These are phyloP conservation scores for Pomatostomus ruficeps DNA, from an alignment of 2,113 vertebrate species.

Conservation along the genomic window DNA sequence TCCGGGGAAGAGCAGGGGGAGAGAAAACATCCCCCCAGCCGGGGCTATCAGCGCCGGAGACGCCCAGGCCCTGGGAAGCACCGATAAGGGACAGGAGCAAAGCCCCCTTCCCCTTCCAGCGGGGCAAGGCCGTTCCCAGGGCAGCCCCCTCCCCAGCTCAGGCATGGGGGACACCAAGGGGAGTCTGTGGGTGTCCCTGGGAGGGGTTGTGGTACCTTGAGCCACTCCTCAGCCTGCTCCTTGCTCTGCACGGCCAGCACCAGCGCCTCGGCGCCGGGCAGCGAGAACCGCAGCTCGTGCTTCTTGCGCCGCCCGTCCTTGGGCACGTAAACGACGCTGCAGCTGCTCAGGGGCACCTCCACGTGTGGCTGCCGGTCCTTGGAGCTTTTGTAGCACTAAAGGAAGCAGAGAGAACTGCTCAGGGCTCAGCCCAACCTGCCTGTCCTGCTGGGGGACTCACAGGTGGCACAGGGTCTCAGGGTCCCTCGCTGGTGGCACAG, in stretches of 20 bases:
- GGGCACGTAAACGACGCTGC: conserved; percentile 87
- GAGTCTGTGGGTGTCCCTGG: not conserved
- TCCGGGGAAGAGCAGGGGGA: conserved; percentile 14
- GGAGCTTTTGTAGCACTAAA: conserved; percentile 94
- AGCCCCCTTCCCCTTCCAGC: not conserved
- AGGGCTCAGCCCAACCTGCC: not conserved
- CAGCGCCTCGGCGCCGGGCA: conserved; percentile 84
- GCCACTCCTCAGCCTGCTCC: conserved; percentile 95
- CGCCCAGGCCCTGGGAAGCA: not conserved
- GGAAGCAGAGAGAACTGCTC: not conserved
- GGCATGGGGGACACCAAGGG: not conserved
- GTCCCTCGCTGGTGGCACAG: not conserved
- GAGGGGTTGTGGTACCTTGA: conserved; percentile 74
- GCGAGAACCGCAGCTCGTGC: conserved; percentile 90
- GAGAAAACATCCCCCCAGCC: conserved; percentile 22
- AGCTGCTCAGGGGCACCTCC: conserved; percentile 83
- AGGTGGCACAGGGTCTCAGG: not conserved
- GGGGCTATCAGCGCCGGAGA: not conserved
- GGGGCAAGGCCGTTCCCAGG: not conserved
- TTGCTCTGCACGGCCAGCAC: conserved; percentile 94
- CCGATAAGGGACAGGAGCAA: not conserved
- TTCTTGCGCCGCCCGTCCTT: conserved; percentile 94
- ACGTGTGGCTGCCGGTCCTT: conserved; percentile 87
- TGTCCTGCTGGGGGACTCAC: not conserved
- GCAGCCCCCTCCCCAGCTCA: not conserved